Conservation (phyloP, 2,888 invertebrate species). For the Byasa hedistus region DNA sequence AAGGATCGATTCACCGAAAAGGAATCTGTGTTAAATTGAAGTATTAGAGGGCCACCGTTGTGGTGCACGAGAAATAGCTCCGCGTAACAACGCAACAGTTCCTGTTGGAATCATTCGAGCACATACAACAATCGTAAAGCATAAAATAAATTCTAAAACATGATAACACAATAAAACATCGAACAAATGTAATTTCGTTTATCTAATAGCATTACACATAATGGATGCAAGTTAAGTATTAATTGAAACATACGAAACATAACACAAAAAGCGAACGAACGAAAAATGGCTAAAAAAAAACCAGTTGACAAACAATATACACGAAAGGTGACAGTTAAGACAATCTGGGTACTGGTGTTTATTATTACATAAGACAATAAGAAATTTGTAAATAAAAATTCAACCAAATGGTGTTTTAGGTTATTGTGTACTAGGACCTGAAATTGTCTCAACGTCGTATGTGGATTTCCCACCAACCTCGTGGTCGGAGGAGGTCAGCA, state of each 20-base stretch:
- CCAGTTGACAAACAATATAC: slow-evolving; percentile 37
- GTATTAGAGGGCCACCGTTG: slow-evolving; percentile 41
- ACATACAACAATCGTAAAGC: slow-evolving; percentile 19
- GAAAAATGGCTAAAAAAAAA: slow-evolving; percentile 39
- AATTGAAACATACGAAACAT: slow-evolving; percentile 41
- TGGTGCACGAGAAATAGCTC: slow-evolving; percentile 36
- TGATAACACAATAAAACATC: slow-evolving; percentile 35
- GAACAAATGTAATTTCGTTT: slow-evolving; percentile 40
- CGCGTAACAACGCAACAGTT: slow-evolving; percentile 32
- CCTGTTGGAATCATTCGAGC: slow-evolving; percentile 16
- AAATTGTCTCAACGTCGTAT: slow-evolving; percentile 35
- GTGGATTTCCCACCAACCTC: slow-evolving; percentile 43
- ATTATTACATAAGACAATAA: neutral
- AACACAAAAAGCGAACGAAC: slow-evolving; percentile 37
- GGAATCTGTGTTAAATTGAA: slow-evolving; percentile 70
- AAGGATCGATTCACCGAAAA: slow-evolving; percentile 65
- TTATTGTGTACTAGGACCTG: slow-evolving; percentile 19
- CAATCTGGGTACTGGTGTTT: slow-evolving; percentile 2
- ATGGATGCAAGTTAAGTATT: slow-evolving; percentile 41
- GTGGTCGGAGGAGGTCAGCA: slow-evolving; percentile 57
- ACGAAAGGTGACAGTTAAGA: slow-evolving; percentile 34
- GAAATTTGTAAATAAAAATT: neutral
- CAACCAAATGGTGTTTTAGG: too few species aligned
- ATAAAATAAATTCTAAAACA: slow-evolving; percentile 27
- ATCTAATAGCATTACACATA: slow-evolving; percentile 42